Evolutionary conservation across 2,888 invertebrate species (phyloP).

Genomic region (Epirrita christyi): DNA sequence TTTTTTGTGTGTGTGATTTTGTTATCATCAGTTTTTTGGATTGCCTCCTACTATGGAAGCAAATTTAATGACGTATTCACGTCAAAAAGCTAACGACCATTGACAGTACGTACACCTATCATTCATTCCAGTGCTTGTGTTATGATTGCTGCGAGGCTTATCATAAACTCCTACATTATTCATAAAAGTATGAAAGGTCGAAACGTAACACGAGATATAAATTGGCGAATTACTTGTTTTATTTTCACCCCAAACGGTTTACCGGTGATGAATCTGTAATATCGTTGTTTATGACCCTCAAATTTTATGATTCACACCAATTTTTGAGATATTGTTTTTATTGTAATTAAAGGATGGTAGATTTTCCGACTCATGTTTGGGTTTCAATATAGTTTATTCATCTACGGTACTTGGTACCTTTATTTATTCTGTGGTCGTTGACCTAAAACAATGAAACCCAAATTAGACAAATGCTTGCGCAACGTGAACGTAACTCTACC

Average conservation of each 20-base stretch:
- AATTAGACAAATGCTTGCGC: slow-evolving; percentile 9
- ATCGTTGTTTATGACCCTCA: slow-evolving; percentile 52
- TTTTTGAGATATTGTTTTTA: slow-evolving; percentile 35
- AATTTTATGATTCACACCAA: slow-evolving; percentile 43
- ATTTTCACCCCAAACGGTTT: slow-evolving; percentile 48
- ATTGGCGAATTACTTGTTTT: slow-evolving; percentile 53
- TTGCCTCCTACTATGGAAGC: too few species aligned
- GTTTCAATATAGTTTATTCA: too few species aligned
- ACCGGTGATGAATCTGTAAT: slow-evolving; percentile 54
- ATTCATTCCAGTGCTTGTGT: background rate
- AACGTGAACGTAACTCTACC: background rate
- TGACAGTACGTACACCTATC: too few species aligned
- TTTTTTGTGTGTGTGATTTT: too few species aligned
- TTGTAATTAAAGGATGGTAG: background rate
- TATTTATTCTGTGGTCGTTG: slow-evolving; percentile 22
- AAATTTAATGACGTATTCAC: too few species aligned
- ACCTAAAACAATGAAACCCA: slow-evolving; percentile 11
- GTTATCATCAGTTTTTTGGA: too few species aligned
- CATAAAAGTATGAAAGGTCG: slow-evolving; percentile 18
- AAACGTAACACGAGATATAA: slow-evolving; percentile 39
- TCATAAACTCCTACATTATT: slow-evolving; percentile 19
- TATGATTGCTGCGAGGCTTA: slow-evolving; percentile 5
- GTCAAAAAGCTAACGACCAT: too few species aligned
- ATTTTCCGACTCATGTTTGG: background rate
- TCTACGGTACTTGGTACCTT: background rate